These are phyloP conservation scores for Xenops minutus DNA, from an alignment of 2,797 vertebrate species.

Conservation along the genomic window DNA sequence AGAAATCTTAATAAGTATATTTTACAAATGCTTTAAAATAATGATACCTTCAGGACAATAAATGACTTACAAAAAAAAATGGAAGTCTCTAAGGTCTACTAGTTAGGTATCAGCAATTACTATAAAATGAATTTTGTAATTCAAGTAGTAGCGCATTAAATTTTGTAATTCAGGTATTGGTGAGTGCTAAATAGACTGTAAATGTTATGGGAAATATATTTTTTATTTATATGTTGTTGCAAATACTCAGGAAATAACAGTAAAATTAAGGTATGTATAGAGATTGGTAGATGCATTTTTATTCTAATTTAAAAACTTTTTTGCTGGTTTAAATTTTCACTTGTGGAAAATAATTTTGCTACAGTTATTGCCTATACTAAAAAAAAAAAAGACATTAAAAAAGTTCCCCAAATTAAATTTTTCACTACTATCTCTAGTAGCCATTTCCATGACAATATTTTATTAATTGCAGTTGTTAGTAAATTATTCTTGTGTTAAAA, in stretches of 20 bases:
- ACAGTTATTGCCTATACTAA: background rate
- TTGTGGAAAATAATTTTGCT: background rate
- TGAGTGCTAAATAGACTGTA: background rate
- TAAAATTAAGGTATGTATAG: background rate
- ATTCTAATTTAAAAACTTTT: background rate
- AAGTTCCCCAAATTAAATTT: background rate
- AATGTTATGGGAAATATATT: background rate
- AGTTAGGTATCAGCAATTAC: background rate
- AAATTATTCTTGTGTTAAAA: background rate
- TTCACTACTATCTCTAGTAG: background rate
- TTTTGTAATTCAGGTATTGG: background rate
- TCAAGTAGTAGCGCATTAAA: background rate
- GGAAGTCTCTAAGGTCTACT: background rate
- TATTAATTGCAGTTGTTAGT: background rate
- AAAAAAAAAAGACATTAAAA: background rate
- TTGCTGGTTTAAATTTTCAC: background rate
- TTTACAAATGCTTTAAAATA: slow-evolving; percentile 12
- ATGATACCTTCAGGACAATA: background rate
- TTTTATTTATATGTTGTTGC: background rate
- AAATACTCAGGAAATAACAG: background rate
- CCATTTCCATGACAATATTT: background rate
- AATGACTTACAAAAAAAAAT: background rate
- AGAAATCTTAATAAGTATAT: background rate
- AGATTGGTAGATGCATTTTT: background rate
- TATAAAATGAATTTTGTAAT: background rate